Evolutionary conservation across 1,140 invertebrate species (phyloP).

Genomic region (Formica selysi): DNA sequence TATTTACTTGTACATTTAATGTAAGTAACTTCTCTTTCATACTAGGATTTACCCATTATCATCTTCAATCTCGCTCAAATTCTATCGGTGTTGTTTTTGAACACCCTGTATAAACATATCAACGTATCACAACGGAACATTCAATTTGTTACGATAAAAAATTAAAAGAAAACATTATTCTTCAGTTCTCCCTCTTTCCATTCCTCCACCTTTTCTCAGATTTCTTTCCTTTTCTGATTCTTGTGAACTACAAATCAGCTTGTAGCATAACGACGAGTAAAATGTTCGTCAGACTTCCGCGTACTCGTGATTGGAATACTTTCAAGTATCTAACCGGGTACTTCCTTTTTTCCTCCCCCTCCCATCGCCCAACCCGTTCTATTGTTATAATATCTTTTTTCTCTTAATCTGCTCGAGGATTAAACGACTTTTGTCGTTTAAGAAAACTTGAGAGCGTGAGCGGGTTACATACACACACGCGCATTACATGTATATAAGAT

Average conservation of each 20-base stretch:
- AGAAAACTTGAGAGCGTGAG: conserved; percentile 73
- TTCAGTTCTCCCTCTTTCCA: conserved; percentile 44
- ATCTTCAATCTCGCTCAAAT: conserved; percentile 11
- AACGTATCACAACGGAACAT: conserved; percentile 12
- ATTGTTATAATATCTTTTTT: conserved; percentile 68
- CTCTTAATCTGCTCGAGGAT: conserved; percentile 80
- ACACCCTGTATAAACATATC: conserved; percentile 55
- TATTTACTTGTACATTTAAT: conserved; percentile 34
- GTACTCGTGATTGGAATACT: conserved; percentile 80
- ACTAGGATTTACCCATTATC: conserved; percentile 16
- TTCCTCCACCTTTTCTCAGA: background rate
- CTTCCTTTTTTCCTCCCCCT: conserved; percentile 43
- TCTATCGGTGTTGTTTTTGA: conserved; percentile 25
- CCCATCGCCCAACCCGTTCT: background rate
- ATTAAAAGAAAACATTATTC: conserved; percentile 62
- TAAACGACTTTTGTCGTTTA: conserved; percentile 79
- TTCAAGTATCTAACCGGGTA: conserved; percentile 76
- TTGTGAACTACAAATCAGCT: conserved; percentile 44
- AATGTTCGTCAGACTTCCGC: conserved; percentile 75
- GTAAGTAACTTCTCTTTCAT: conserved; percentile 5
- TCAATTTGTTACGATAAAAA: conserved; percentile 40
- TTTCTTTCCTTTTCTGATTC: conserved; percentile 31
- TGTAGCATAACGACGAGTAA: conserved; percentile 59
- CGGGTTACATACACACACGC: background rate
- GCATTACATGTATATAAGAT: conserved; percentile 16